phyloP scores from a whole-genome alignment of 2,113 vertebrate genomes.

The Tyto alba region DNA sequence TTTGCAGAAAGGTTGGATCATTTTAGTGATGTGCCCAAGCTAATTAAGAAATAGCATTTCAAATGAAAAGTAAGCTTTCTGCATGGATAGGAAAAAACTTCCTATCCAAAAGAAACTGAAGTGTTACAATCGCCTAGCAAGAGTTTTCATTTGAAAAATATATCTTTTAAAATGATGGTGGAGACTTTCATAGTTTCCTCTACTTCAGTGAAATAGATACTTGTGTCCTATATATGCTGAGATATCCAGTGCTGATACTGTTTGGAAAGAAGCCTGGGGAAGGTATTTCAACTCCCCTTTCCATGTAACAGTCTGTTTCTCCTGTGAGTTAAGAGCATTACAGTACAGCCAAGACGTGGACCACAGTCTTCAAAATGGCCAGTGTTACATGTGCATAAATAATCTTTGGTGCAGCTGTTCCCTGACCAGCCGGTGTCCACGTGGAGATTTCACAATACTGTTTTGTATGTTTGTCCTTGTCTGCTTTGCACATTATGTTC shows the following conservation, averaged over 20 bases:
- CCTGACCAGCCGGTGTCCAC: not conserved
- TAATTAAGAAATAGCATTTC: not conserved
- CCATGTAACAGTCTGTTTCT: not conserved
- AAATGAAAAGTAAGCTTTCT: not conserved
- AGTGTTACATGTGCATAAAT: not conserved
- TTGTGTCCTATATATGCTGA: accelerated
- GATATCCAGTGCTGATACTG: not conserved
- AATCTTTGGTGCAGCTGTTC: slow-evolving; percentile 43
- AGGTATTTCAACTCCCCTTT: not conserved
- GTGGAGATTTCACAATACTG: not conserved
- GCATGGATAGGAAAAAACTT: not conserved
- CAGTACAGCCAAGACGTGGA: not conserved
- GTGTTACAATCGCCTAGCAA: not conserved
- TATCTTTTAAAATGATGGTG: not conserved
- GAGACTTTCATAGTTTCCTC: not conserved
- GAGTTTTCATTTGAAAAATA: not conserved
- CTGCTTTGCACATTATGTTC: slow-evolving; percentile 31
- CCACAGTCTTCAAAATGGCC: not conserved
- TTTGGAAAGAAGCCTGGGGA: not conserved
- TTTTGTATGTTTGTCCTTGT: not conserved
- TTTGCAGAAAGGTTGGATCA: not conserved
- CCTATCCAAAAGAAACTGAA: not conserved
- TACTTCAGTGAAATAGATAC: not conserved
- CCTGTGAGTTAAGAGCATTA: not conserved
- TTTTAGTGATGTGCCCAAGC: not conserved